Percentiles rank a stretch among this genome's conserved stretches.
Conservation (phyloP, 2,888 invertebrate species). For the Cecidostiba fungosa region DNA sequence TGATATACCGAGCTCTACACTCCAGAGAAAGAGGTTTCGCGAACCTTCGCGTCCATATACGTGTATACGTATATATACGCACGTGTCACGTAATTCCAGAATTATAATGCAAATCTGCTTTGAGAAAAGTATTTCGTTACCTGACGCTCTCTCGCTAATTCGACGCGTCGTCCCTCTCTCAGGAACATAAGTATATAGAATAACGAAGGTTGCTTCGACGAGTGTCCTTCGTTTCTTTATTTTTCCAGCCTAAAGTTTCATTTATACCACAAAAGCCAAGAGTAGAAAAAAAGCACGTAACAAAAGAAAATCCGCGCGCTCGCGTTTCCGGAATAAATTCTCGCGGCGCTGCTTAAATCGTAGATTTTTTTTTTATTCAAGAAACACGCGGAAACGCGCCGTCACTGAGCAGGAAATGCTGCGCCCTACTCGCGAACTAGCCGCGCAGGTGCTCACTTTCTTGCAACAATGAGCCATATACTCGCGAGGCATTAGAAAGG, state of each 20-base stretch:
- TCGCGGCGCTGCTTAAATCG: conserved; percentile 40
- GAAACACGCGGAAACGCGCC: conserved; percentile 59
- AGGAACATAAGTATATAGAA: conserved; percentile 2
- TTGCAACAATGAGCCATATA: conserved; percentile 43
- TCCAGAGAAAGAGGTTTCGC: neutral
- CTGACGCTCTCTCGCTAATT: no score
- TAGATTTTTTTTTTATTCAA: conserved; percentile 50
- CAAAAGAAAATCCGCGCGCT: neutral
- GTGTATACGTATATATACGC: neutral
- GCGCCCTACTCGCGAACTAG: conserved; percentile 5
- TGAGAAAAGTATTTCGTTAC: conserved; percentile 22
- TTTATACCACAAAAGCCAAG: no score
- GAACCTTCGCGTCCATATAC: conserved; percentile 2
- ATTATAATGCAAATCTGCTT: conserved; percentile 27
- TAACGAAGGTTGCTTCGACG: neutral
- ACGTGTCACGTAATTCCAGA: conserved; percentile 32
- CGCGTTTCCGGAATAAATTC: conserved; percentile 9
- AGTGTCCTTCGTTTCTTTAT: neutral
- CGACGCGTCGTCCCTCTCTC: neutral
- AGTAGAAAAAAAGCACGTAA: no score
- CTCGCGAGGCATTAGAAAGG: conserved; percentile 48
- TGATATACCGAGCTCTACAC: neutral
- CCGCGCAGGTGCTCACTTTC: conserved; percentile 34
- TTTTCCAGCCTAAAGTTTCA: neutral
- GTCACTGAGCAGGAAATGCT: conserved; percentile 48